Evolutionary conservation across 1,140 invertebrate species (phyloP), one percentile per base, ranked within the genome.

Genomic region (Triops longicaudatus): DNA sequence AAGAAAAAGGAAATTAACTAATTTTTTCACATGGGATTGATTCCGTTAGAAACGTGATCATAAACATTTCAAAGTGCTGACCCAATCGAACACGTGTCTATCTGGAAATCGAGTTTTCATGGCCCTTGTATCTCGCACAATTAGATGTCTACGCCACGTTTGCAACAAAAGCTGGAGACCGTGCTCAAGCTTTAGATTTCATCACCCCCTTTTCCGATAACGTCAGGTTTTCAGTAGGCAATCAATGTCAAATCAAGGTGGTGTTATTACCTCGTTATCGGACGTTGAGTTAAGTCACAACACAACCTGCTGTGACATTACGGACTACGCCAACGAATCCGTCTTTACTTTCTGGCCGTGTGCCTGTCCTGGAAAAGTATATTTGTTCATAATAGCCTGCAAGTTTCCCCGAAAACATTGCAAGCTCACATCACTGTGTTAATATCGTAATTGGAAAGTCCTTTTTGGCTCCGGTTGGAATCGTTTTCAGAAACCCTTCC

Each of bases 201-300:
- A 63, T 63, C 50, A 63, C 50, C 22, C 31, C n/a, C 31, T 63
- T 22, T 63, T 22, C 14, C 3, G 50, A 63, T 63, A 63, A 63
- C 50, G 50, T 63, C 50, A 37, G 50, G 50, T 63, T 63, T 63
- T 63, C 50, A 22, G 50, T 63, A 63, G 50, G 50, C n/a, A 63
- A 63, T 63, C 50, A 63, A 17, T 63, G 50, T 63, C 50, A 63
- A 63, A 63, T 63, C 50, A 63, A 63, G 50, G 50, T 63, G 50
- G 50, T 63, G 50, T 63, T 63, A 63, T 63, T 63, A 63, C 50
- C 50, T 63, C 50, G 50, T 63, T 63, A 63, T 63, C 50, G 22
- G 50, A 22, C 50, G 31, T 63, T 22, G 50, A 63, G 50, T 17
- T 63, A 22, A 63, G 50, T 63, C 50, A 63, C 50, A 63, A 63